Evolutionary conservation across 2,888 invertebrate genomes (phyloP).

Genomic region (Mystacides longicornis): DNA sequence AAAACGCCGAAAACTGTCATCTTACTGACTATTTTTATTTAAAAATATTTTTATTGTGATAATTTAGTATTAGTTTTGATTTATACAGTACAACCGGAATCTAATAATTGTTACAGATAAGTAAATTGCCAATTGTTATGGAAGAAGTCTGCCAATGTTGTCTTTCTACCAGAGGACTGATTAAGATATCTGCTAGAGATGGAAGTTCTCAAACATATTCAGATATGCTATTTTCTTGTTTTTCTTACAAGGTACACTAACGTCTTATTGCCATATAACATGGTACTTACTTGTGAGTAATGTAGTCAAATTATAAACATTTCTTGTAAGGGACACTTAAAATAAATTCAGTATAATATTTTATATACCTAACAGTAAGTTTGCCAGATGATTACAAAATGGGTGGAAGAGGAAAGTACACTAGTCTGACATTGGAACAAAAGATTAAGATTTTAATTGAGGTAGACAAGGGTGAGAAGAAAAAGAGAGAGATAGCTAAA

Average conservation of each 20-base stretch:
- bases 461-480: constrained; percentile 4
- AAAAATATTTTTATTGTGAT: no score
- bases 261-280: not conserved
- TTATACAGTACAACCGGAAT: no score
- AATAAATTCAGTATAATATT: no score
- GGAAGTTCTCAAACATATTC: not conserved
- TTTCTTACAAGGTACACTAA: constrained; percentile 5
- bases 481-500: constrained; percentile 6
- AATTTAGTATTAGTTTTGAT: no score
- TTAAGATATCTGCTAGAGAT: not conserved
- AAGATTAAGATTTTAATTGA: constrained; percentile 4
- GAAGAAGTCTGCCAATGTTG: constrained; percentile 8
- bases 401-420: constrained; percentile 1
- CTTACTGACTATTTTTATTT: no score
- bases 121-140: not conserved
- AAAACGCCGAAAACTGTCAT: no score
- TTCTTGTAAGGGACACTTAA: no score
- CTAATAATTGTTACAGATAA: no score
- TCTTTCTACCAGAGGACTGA: constrained; percentile 3
- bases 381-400: not conserved
- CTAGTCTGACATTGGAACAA: constrained; percentile 3
- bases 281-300: no score
- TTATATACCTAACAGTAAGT: not conserved
- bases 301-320: no score
- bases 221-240: not conserved